These are phyloP conservation scores for Cinclus mexicanus DNA, from an alignment of 2,113 vertebrate genomes.

Conservation along the genomic window DNA sequence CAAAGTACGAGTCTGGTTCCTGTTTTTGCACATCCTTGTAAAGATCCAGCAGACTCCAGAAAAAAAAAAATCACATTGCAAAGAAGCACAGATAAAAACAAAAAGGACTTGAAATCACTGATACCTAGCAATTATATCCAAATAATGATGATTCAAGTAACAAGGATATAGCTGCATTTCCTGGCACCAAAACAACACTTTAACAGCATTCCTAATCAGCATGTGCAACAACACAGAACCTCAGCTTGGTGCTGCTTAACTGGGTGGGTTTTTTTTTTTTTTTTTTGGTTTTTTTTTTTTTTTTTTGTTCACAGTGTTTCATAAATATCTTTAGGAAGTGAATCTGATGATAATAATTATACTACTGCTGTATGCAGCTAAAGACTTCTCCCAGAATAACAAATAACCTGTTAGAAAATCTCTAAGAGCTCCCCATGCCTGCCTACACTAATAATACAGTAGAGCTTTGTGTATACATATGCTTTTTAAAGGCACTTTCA, in stretches of 20 bases:
- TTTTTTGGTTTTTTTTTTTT: too few species aligned
- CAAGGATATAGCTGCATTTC: constrained; percentile 62
- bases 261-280: neutral
- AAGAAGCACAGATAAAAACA: neutral
- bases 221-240: constrained; percentile 44
- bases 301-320: constrained; percentile 18
- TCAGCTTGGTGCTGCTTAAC: neutral
- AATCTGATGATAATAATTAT: constrained; percentile 65
- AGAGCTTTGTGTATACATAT: constrained; percentile 47
- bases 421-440: constrained; percentile 53
- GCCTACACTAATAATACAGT: constrained; percentile 66
- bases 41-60: neutral
- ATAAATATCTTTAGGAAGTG: constrained; percentile 70
- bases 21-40: neutral
- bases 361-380: constrained; percentile 56
- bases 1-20: neutral
- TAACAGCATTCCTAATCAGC: constrained; percentile 62
- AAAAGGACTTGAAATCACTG: neutral
- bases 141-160: constrained; percentile 57
- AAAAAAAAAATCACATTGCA: neutral
- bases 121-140: constrained; percentile 4
- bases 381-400: constrained; percentile 54
- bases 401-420: constrained; percentile 59
- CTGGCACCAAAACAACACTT: constrained; percentile 59
- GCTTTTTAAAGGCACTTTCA: constrained; percentile 51